These are phyloP conservation scores for Drosophila ficusphila DNA, from an alignment of 1,140 invertebrate genomes.

Conservation along the genomic window DNA sequence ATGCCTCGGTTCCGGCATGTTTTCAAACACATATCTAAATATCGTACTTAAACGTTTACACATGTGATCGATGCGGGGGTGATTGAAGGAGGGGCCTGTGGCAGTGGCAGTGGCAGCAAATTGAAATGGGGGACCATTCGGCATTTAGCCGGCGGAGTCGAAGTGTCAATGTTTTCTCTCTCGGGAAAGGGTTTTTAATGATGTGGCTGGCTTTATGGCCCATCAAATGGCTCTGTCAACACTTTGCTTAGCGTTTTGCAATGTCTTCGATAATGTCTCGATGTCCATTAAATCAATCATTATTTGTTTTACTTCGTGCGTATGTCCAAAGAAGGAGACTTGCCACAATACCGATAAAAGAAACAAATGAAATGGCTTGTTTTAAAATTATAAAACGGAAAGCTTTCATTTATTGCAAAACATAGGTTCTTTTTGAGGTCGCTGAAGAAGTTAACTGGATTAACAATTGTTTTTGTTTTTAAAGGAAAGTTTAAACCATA, in stretches of 20 bases:
- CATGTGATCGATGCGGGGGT: slow-evolving; percentile 42
- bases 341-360: slow-evolving; percentile 6
- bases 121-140: slow-evolving; percentile 24
- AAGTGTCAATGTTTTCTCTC: slow-evolving; percentile 40
- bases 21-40: slow-evolving; percentile 79
- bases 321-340: slow-evolving; percentile 16
- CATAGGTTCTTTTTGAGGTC: background rate
- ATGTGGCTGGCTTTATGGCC: slow-evolving; percentile 70
- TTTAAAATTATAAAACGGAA: background rate
- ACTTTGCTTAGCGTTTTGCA: slow-evolving; percentile 54
- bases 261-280: slow-evolving; percentile 68
- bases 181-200: slow-evolving; percentile 66
- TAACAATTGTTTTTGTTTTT: too few relatives aligned
- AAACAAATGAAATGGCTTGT: background rate
- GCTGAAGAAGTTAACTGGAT: too few relatives aligned
- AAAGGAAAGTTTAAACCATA: too few relatives aligned
- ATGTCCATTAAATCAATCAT: slow-evolving; percentile 76
- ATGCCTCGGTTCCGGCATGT: slow-evolving; percentile 79
- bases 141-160: slow-evolving; percentile 34
- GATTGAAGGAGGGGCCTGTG: too few relatives aligned
- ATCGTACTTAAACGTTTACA: slow-evolving; percentile 79
- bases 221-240: slow-evolving; percentile 69
- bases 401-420: background rate
- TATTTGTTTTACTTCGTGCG: slow-evolving; percentile 45
- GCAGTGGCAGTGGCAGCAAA: slow-evolving; percentile 16